Evolutionary conservation across 1,140 invertebrate genomes (phyloP).

Genomic region (Cyphomyrmex costatus): DNA sequence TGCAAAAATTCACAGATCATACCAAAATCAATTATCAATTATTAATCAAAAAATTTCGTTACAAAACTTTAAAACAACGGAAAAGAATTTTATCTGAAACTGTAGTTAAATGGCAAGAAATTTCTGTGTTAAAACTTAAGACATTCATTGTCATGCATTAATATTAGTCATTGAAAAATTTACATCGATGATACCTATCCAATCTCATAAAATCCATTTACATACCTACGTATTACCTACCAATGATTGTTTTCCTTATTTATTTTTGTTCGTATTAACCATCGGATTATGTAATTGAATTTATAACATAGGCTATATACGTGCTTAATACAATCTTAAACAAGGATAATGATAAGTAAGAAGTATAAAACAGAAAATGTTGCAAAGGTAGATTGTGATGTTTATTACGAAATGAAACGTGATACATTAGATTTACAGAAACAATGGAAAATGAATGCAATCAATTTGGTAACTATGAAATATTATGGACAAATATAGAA

Average conservation of each 20-base stretch:
- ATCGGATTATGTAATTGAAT: slow-evolving; percentile 67
- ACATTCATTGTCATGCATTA: slow-evolving; percentile 55
- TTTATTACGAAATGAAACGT: slow-evolving; percentile 73
- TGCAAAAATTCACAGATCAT: background rate
- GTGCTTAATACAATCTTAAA: slow-evolving; percentile 68
- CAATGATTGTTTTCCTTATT: slow-evolving; percentile 71
- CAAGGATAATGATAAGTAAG: slow-evolving; percentile 71
- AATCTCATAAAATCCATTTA: slow-evolving; percentile 67
- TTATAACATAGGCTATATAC: slow-evolving; percentile 38
- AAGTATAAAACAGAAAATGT: slow-evolving; percentile 68
- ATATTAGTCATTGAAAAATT: slow-evolving; percentile 49
- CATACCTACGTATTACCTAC: slow-evolving; percentile 79
- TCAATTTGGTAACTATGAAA: slow-evolving; percentile 50
- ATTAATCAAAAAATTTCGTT: slow-evolving; percentile 28
- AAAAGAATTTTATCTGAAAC: background rate
- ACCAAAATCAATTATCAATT: background rate
- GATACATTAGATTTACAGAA: slow-evolving; percentile 76
- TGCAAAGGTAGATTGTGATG: slow-evolving; percentile 68
- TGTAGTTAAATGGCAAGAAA: slow-evolving; percentile 29
- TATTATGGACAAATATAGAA: slow-evolving; percentile 54
- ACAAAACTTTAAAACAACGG: background rate
- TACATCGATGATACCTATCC: slow-evolving; percentile 33
- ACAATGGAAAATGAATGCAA: slow-evolving; percentile 59
- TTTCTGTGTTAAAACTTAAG: background rate
- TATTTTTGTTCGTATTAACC: slow-evolving; percentile 70